A percentile compares a stretch with the other conserved stretches of the same genome.
Evolutionary conservation across 1,140 invertebrate species (phyloP).

Genomic region (Drosophila truncata): DNA sequence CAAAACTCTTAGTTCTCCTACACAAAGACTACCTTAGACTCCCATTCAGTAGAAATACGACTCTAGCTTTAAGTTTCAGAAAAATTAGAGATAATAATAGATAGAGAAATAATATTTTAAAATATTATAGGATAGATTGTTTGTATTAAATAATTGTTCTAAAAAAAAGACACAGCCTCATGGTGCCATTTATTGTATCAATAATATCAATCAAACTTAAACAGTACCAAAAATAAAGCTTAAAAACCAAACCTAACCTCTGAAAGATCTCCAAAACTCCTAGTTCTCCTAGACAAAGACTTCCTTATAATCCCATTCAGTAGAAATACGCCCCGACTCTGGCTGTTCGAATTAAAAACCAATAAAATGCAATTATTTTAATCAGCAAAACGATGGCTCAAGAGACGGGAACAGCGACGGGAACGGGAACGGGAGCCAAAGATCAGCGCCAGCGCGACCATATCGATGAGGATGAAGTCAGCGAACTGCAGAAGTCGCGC

Average conservation of each 20-base stretch:
- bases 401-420: conserved; percentile 30
- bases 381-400: conserved; percentile 57
- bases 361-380: conserved; percentile 15
- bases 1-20: background rate
- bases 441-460: conserved; percentile 60
- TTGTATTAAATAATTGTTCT: too few species aligned
- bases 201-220: too few species aligned
- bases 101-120: too few species aligned
- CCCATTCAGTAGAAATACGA: background rate
- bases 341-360: background rate
- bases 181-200: too few species aligned
- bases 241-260: background rate
- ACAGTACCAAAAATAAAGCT: background rate
- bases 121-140: too few species aligned
- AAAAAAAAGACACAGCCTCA: too few species aligned
- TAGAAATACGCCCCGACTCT: background rate
- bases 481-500: conserved; percentile 58
- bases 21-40: conserved; percentile 5
- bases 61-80: too few species aligned
- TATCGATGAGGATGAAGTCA: conserved; percentile 74
- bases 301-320: background rate
- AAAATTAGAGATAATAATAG: too few species aligned
- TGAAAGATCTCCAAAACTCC: too few species aligned
- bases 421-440: conserved; percentile 37
- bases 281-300: background rate